phyloP scores from a whole-genome alignment of 2,797 vertebrate species.

The Tapera naevia region DNA sequence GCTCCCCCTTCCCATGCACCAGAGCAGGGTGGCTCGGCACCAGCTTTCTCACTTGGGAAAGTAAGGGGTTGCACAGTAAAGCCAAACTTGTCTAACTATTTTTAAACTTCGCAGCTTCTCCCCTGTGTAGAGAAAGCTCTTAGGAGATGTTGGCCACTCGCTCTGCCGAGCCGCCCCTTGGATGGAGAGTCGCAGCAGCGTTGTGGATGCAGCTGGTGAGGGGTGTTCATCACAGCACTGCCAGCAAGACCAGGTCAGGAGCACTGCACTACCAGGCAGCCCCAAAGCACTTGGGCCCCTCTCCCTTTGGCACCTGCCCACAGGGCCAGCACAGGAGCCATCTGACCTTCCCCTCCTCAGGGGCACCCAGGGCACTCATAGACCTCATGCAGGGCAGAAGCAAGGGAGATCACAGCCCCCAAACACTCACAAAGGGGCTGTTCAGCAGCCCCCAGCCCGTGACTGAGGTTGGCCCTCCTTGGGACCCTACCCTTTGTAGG shows the following conservation, averaged over 20 bases:
- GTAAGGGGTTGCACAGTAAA: accelerated
- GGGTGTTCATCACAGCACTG: background rate
- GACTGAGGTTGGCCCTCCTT: background rate
- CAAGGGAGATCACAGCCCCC: accelerated
- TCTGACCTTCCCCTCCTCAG: accelerated
- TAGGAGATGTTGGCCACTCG: background rate
- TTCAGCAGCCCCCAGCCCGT: background rate
- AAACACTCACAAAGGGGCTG: background rate
- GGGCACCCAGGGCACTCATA: background rate
- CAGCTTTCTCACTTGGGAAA: background rate
- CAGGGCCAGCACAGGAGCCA: background rate
- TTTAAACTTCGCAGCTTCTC: background rate
- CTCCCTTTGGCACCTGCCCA: accelerated
- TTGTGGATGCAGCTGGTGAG: accelerated
- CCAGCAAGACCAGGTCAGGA: background rate
- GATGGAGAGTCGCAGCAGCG: background rate
- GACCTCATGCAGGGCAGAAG: background rate
- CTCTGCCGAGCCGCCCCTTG: accelerated
- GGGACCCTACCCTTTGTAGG: accelerated
- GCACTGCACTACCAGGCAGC: background rate
- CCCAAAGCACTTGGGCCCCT: background rate
- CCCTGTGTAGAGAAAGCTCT: background rate
- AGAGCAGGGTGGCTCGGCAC: background rate
- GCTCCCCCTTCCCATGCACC: accelerated
- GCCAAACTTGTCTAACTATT: background rate